Percentiles rank a stretch among this genome's conserved stretches.
These are phyloP conservation scores for Microcebus tavaratra DNA, from an alignment of 2,113 vertebrate species.

Conservation along the genomic window DNA sequence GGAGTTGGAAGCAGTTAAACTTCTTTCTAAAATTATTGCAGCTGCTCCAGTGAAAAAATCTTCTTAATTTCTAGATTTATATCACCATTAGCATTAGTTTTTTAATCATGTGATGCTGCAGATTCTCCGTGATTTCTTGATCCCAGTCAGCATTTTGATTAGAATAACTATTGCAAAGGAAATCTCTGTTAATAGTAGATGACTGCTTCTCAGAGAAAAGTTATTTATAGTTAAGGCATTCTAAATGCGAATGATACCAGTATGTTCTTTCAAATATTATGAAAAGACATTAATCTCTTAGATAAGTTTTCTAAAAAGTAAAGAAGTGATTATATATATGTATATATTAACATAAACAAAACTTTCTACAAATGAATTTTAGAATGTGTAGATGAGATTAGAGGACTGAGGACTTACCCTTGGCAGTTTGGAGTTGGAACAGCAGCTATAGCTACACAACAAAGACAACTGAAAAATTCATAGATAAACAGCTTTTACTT, in stretches of 20 bases:
- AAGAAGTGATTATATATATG: not conserved
- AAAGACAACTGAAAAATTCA: not conserved
- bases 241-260: conserved; percentile 22
- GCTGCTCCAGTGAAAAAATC: conserved; percentile 58
- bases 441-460: not conserved
- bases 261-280: conserved; percentile 5
- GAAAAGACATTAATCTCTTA: conserved; percentile 35
- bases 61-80: conserved; percentile 55
- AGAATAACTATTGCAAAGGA: conserved; percentile 11
- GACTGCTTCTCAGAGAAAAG: conserved; percentile 31
- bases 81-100: conserved; percentile 21
- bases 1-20: conserved; percentile 18
- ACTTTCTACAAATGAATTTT: not conserved
- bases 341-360: not conserved
- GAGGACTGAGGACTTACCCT: not conserved
- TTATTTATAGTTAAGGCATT: conserved; percentile 33
- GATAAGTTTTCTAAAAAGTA: conserved; percentile 12
- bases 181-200: not conserved
- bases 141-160: conserved; percentile 36
- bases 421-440: not conserved
- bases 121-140: conserved; percentile 32
- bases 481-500: not conserved
- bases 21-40: conserved; percentile 44
- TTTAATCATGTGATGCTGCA: conserved; percentile 13
- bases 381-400: not conserved